Evolutionary conservation across 2,888 invertebrate species (phyloP), one percentile per base, ranked within the genome.

Genomic region (Callyntrura guangdongensis): DNA sequence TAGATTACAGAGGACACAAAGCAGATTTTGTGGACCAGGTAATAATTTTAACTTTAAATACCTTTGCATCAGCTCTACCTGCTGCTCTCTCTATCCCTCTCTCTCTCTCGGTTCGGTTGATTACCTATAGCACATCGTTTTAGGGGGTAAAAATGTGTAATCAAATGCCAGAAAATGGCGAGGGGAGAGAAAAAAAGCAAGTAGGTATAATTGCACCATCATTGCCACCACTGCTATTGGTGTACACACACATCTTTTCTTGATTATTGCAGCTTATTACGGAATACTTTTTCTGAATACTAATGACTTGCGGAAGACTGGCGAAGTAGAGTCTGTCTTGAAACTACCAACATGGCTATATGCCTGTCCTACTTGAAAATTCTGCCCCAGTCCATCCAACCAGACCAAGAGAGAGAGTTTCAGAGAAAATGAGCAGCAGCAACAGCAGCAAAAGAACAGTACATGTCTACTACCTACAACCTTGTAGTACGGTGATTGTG

Each of bases 1-100:
- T 86, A 86, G 86, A 86, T 86, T 86, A 86, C 14, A 84, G 86
- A 77, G 79, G 49, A 61, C 3, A 36, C 84, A 82, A 49, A 12
- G 27, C 22, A 8, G 45, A 49, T 47, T 82, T 82, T 61, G 64
- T 14, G n/a, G 45, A 64, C 67, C 84, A 69, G 67, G 59, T 77
- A 86, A 86, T 86, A 85, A 85, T 74, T 85, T 74, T 53, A 11
- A 14, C 85, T 72, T 53, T 69, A 79, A 79, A 56, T 56, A 79
- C 56, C 56, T 53, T 25, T 25, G n/a, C 81, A 59, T 14, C 81
- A 81, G 56, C 27, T 56, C 56, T n/a, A 36, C 36, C 36, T 36
- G 36, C 36, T 36, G 3, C 6, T 36, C 6, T 36, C 3, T 4
- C 36, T 36, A 2, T 36, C 36, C 6, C 36, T 36, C 36, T 36